Evolutionary conservation across 2,113 vertebrate genomes (phyloP).

Genomic region (Oceanites oceanicus): DNA sequence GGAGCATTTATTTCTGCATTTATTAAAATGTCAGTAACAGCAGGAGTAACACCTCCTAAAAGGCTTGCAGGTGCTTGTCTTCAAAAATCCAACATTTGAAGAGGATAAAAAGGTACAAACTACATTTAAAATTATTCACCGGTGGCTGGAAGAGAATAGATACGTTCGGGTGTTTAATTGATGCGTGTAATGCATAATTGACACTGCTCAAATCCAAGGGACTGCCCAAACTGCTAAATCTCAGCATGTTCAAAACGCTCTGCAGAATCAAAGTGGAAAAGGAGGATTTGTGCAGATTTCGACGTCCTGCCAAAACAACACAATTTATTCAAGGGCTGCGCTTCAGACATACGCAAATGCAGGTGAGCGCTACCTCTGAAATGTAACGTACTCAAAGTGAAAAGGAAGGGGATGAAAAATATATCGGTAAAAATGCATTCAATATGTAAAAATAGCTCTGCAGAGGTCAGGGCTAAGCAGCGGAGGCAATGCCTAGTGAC

Average conservation of each 20-base stretch:
- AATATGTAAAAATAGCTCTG: slow-evolving; percentile 1
- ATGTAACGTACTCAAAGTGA: not conserved
- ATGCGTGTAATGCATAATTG: not conserved
- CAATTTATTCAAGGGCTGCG: slow-evolving; percentile 13
- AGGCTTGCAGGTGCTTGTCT: slow-evolving; percentile 63
- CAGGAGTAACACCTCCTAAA: slow-evolving; percentile 65
- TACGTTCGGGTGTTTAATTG: not conserved
- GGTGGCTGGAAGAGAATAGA: not conserved
- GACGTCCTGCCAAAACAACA: not conserved
- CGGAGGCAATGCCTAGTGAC: not conserved
- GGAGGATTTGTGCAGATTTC: not conserved
- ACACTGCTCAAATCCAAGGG: not conserved
- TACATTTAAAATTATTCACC: not conserved
- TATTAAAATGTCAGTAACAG: slow-evolving; percentile 72
- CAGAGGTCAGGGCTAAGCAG: not conserved
- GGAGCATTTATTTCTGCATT: slow-evolving; percentile 68
- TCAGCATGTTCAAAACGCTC: slow-evolving; percentile 2
- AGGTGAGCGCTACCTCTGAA: slow-evolving; percentile 6
- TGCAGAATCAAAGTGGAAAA: slow-evolving; percentile 16
- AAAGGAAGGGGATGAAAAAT: slow-evolving; percentile 40
- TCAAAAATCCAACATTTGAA: slow-evolving; percentile 24
- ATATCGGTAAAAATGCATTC: not conserved
- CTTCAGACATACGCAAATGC: not conserved
- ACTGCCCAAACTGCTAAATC: not conserved
- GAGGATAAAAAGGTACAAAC: slow-evolving; percentile 21